Evolutionary conservation across 64 coral and sea anemone genomes (phyloP).

Genomic region (Porites australiensis): DNA sequence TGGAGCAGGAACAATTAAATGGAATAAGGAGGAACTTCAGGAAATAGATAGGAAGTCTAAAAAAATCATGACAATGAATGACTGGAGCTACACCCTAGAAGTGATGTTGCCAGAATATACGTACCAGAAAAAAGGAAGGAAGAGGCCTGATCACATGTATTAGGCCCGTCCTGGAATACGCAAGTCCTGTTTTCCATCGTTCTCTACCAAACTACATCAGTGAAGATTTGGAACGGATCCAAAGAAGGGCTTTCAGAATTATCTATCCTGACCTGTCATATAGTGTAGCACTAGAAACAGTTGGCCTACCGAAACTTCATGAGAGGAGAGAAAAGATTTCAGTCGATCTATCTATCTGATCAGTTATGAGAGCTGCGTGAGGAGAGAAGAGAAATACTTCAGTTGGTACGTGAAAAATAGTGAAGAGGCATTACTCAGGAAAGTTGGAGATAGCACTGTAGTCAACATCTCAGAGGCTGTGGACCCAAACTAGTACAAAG

Average conservation of each 20-base stretch:
- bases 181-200: not conserved
- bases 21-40: too few species aligned
- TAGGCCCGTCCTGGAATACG: too few species aligned
- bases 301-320: too few species aligned
- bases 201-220: constrained; percentile 35
- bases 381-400: constrained; percentile 61
- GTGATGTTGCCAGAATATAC: too few species aligned
- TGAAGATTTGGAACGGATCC: constrained; percentile 50
- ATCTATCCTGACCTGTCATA: constrained; percentile 42
- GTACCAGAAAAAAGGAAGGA: constrained; percentile 24
- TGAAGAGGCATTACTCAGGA: constrained; percentile 46
- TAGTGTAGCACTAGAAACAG: not conserved
- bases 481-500: too few species aligned
- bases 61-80: too few species aligned
- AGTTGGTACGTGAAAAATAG: constrained; percentile 67
- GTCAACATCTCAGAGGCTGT: too few species aligned
- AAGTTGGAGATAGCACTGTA: constrained; percentile 57
- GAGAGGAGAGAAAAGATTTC: too few species aligned
- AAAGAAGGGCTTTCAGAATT: constrained; percentile 35
- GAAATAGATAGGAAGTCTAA: too few species aligned
- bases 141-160: constrained; percentile 45
- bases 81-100: too few species aligned
- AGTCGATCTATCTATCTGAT: too few species aligned
- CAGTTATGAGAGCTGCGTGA: constrained; percentile 68
- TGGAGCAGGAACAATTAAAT: too few species aligned